Percentiles rank a stretch among this genome's conserved stretches.
phyloP scores from a whole-genome alignment of 2,113 vertebrate genomes.

The Vulpes lagopus region DNA sequence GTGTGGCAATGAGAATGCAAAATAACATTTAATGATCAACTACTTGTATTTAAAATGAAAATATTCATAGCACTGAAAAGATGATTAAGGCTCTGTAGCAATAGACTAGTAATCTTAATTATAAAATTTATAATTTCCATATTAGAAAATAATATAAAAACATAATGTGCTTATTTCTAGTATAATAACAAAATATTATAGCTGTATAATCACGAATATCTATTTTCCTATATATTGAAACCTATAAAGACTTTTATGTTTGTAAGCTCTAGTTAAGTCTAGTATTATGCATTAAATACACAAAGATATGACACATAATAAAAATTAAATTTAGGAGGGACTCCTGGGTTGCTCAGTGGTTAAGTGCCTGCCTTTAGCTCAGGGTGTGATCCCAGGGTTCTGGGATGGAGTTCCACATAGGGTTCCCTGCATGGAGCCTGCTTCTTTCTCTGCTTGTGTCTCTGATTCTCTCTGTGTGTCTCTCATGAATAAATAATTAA shows the following conservation, averaged over 20 bases:
- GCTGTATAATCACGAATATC: background rate
- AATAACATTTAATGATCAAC: background rate
- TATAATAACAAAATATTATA: background rate
- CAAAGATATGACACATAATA: slow-evolving; percentile 12
- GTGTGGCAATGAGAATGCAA: background rate
- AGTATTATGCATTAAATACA: background rate
- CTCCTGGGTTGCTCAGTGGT: too few species aligned
- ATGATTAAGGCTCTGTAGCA: background rate
- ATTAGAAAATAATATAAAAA: slow-evolving; percentile 57
- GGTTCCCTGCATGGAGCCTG: too few species aligned
- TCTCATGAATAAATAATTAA: too few species aligned
- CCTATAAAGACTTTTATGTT: background rate
- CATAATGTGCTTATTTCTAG: slow-evolving; percentile 1
- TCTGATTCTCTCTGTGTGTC: too few species aligned
- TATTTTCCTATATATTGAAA: slow-evolving; percentile 39
- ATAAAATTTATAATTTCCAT: slow-evolving; percentile 6
- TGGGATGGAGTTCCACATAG: too few species aligned
- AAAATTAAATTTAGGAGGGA: slow-evolving; percentile 23
- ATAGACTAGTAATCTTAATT: background rate
- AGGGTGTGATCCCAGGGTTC: too few species aligned
- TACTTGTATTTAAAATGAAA: slow-evolving; percentile 65
- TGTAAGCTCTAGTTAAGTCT: slow-evolving; percentile 1
- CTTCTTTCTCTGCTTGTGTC: too few species aligned
- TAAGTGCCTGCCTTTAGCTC: too few species aligned
- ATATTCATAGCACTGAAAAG: background rate